Evolutionary conservation across 2,797 vertebrate genomes (phyloP), one percentile per base, ranked within the genome.

Genomic region (Hipposideros larvatus): DNA sequence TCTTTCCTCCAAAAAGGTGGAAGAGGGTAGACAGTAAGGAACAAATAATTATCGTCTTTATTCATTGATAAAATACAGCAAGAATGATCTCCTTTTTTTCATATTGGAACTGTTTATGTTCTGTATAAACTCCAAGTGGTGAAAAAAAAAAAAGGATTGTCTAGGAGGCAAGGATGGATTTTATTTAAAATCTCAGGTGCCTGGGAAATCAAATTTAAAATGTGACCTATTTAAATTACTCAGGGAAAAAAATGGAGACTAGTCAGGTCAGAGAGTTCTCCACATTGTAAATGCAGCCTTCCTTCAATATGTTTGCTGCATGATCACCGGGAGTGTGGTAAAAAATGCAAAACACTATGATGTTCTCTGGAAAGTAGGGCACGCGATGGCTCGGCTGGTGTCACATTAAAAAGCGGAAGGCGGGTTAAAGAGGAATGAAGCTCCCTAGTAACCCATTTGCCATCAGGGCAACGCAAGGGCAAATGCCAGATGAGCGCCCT

Each of bases 161-260:
- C 57, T 46, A 84, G 46, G 87, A 93, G 89, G 71, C 94, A 96
- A 95, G 90, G 96, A 93, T 95, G 93, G 61, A 41, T 93, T 92
- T 96, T 90, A 93, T 92, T 95, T 70, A 90, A 94, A 96, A 90
- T 70, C 37, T 37, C 43, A 85, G 73, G 48, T 96, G 53, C 79
- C 53, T 94, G 91, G 92, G 84, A 97, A 97, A 96, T 96, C 93
- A 96, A 87, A 95, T 96, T 92, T 66, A 96, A 96, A 96, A 79
- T 83, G 77, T 96, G 96, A 96, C 96, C 97, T 97, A 97, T 82
- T 97, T 97, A 95, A 96, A 94, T 95, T 87, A 96, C 94, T 94
- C 74, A 61, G 86, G 89, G 78, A 9, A 53, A 78, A 66, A 89
- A 87, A 83, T 1, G 70, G 90, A 93, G 61, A 94, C n/a, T 5